Evolutionary conservation across 2,113 vertebrate genomes (phyloP), one percentile per base, ranked within the genome.

Genomic region (Channa maculata): DNA sequence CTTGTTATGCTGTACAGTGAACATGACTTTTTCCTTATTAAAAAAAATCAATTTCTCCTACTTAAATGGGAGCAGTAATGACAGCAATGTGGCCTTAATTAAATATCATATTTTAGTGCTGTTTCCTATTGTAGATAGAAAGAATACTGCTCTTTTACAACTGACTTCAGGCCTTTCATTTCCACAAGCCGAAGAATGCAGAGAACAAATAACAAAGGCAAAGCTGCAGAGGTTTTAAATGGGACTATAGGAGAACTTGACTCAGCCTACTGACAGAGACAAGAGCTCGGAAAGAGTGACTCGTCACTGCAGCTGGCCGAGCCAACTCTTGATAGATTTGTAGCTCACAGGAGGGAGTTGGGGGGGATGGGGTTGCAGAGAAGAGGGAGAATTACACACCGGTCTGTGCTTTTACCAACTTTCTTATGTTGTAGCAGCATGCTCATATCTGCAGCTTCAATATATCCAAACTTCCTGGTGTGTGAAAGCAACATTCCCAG

Each of bases 261-360:
- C 71, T 64, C 41, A 73, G 52, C 59, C 45, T 24, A 10, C 44
- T 39, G n/a, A 71, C 73, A 54, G 39, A 72, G 74, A 72, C 46
- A 5, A 72, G 60, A 67, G 77, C 52, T 68, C 52, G 88, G 88
- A 88, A 92, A 92, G 37, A 82, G 74, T 90, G 89, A 88, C 73
- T 85, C 52, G 77, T 66, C 66, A 41, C 3, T 57, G 74, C 67
- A 65, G 65, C 67, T 46, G 38, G 41, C 58, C 9, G 33, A 71
- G 68, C 83, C 88, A 87, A 65, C 44, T 67, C 63, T 76, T 88
- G 83, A 86, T 76, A 74, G 69, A 79, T 74, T 34, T 69, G 64
- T 71, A 62, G 48, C 60, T 48, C 3, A 43, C 77, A 24, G 44
- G 60, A 49, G 50, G 50, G 43, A 60, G 33, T 7, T 38, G 38